phyloP scores from a whole-genome alignment of 2,113 vertebrate species.

The Tragelaphus scriptus region DNA sequence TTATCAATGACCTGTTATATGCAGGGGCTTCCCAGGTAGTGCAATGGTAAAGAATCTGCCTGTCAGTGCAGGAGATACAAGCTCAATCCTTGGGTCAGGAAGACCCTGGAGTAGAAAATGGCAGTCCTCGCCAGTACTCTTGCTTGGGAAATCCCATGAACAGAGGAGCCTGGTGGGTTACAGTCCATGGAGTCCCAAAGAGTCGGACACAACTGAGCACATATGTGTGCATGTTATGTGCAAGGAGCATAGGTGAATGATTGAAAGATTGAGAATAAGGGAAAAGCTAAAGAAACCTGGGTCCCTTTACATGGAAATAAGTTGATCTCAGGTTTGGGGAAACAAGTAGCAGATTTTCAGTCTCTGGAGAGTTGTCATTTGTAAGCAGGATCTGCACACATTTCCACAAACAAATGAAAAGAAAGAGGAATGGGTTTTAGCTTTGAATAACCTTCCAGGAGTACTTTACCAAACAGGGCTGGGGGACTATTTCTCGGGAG shows the following conservation, averaged over 20 bases:
- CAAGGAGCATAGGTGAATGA: neutral
- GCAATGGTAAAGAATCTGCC: neutral
- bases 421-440: neutral
- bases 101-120: neutral
- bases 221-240: neutral
- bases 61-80: neutral
- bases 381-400: neutral
- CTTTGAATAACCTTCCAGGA: neutral
- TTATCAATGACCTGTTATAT: neutral
- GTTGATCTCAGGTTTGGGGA: neutral
- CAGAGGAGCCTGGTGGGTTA: neutral
- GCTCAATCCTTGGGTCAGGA: neutral
- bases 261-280: neutral
- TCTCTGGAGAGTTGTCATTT: neutral
- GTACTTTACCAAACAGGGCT: neutral
- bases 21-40: neutral
- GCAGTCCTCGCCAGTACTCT: neutral
- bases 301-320: neutral
- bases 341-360: neutral
- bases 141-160: neutral
- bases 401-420: neutral
- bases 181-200: neutral
- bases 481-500: neutral
- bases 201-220: fast-evolving
- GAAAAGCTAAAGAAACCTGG: neutral